phyloP scores from a whole-genome alignment of 2,797 vertebrate species.

The Aeoliscus strigatus region DNA sequence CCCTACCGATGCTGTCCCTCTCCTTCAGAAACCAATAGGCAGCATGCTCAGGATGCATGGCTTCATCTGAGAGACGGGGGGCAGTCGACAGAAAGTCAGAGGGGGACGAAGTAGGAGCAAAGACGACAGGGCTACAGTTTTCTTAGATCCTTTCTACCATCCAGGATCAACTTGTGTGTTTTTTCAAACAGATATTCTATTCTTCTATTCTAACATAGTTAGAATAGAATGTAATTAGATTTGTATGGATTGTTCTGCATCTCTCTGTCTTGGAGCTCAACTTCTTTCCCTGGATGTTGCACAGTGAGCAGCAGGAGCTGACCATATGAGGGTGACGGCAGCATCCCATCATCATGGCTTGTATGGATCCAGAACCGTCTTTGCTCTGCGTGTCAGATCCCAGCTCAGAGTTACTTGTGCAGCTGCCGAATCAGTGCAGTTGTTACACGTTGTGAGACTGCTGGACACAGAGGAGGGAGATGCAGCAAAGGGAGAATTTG shows the following conservation, averaged over 20 bases:
- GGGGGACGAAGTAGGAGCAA: constrained; percentile 37
- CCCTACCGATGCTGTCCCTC: constrained; percentile 40
- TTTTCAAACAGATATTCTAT: constrained; percentile 19
- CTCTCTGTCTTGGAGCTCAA: constrained; percentile 9
- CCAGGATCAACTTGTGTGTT: constrained; percentile 24
- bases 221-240: constrained; percentile 26
- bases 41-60: constrained; percentile 51
- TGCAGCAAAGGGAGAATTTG: constrained; percentile 77
- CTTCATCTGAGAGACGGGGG: constrained; percentile 54
- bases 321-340: constrained; percentile 30
- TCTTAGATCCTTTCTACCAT: constrained; percentile 11
- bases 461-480: constrained; percentile 50
- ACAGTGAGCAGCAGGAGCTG: constrained; percentile 42
- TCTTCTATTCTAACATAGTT: too few species aligned
- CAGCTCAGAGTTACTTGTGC: constrained; percentile 36
- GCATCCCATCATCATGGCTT: constrained; percentile 47
- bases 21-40: constrained; percentile 60
- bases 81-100: constrained; percentile 33
- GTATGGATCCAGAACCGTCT: constrained; percentile 48
- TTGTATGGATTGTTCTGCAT: constrained; percentile 12
- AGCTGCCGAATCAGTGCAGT: constrained; percentile 42
- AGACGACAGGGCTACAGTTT: constrained; percentile 24
- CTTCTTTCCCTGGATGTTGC: constrained; percentile 34
- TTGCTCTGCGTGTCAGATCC: constrained; percentile 35
- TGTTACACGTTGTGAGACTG: constrained; percentile 57